Percentiles rank a stretch among this genome's conserved stretches.
These are phyloP conservation scores for Agonopterix arenella DNA, from an alignment of 2,888 invertebrate species.

Conservation along the genomic window DNA sequence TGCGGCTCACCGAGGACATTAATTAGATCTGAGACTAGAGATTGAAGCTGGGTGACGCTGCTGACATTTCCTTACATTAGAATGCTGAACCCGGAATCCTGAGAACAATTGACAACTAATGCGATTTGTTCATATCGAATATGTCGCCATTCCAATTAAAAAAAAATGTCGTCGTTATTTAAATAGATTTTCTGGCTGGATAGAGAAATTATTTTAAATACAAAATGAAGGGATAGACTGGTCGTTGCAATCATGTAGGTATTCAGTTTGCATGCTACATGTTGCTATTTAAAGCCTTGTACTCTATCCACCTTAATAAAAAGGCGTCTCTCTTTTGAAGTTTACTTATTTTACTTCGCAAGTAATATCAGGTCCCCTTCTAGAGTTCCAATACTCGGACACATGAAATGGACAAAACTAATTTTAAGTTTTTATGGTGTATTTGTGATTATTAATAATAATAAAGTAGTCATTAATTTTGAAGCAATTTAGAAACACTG, in stretches of 20 bases:
- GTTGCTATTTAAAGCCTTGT: constrained; percentile 23
- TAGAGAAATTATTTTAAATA: constrained; percentile 22
- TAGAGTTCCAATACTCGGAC: no score
- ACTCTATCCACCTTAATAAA: constrained; percentile 8
- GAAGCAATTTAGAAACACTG: no score
- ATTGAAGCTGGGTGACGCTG: constrained; percentile 42
- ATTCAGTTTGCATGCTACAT: constrained; percentile 25
- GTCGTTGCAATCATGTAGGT: constrained; percentile 1
- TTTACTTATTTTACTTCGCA: constrained; percentile 22
- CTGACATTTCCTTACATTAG: constrained; percentile 59
- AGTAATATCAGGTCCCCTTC: constrained; percentile 9
- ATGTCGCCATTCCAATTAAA: no score
- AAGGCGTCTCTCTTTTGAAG: constrained; percentile 24
- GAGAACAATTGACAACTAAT: not conserved
- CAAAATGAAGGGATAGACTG: constrained; percentile 22
- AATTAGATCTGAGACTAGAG: constrained; percentile 55
- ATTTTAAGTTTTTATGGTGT: no score
- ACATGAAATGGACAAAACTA: no score
- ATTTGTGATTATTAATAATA: no score
- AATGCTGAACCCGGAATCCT: constrained; percentile 66
- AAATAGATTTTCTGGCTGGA: constrained; percentile 2
- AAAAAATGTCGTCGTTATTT: no score
- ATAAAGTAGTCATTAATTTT: no score
- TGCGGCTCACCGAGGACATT: constrained; percentile 51
- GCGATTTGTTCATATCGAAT: not conserved